phyloP scores from a whole-genome alignment of 2,113 vertebrate genomes.

The Jacana jacana region DNA sequence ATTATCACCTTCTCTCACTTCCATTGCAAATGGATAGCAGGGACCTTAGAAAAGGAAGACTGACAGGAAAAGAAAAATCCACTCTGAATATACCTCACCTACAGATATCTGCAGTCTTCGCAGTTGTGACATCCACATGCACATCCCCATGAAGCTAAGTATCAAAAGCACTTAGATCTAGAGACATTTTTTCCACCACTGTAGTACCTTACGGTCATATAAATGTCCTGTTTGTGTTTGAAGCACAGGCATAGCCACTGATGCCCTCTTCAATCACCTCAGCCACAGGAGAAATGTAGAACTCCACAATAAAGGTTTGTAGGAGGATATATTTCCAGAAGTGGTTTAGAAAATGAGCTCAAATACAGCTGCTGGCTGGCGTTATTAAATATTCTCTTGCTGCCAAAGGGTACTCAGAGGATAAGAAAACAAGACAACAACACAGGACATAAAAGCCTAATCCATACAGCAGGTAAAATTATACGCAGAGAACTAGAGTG shows the following conservation, averaged over 20 bases:
- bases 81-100: not conserved
- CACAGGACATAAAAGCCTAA: not conserved
- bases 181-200: not conserved
- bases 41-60: not conserved
- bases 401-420: not conserved
- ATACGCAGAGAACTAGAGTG: not conserved
- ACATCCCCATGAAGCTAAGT: not conserved
- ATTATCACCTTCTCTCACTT: not conserved
- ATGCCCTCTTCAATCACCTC: not conserved
- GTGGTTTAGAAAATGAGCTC: not conserved
- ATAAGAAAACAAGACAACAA: not conserved
- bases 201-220: not conserved
- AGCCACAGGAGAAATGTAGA: not conserved
- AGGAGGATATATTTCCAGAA: not conserved
- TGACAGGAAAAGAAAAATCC: not conserved
- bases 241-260: not conserved
- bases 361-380: not conserved
- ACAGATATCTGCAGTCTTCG: not conserved
- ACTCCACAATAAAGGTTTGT: not conserved
- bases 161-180: not conserved
- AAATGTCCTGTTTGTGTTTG: not conserved
- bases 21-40: not conserved
- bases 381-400: not conserved
- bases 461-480: not conserved
- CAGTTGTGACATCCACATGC: not conserved